phyloP scores from a whole-genome alignment of 2,113 vertebrate genomes.

The Lipotes vexillifer region DNA sequence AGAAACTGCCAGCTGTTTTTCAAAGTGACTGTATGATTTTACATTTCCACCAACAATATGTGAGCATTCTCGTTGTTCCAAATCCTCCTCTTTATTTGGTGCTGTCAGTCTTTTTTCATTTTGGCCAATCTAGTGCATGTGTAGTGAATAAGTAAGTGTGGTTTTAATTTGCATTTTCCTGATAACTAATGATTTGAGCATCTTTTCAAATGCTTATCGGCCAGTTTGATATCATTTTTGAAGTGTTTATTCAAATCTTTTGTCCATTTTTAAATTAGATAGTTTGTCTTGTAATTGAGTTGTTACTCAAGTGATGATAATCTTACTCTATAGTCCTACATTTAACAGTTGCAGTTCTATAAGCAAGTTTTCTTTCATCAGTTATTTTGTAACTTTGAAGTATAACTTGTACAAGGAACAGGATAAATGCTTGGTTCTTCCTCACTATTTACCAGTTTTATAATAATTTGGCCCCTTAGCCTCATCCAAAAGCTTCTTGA shows the following conservation, averaged over 20 bases:
- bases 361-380: background rate
- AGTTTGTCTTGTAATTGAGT: background rate
- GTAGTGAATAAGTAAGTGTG: background rate
- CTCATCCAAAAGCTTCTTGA: background rate
- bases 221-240: background rate
- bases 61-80: background rate
- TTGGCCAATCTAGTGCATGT: background rate
- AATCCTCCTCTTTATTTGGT: background rate
- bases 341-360: background rate
- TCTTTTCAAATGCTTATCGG: background rate
- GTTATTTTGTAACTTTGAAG: background rate
- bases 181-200: background rate
- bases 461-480: background rate
- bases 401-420: background rate
- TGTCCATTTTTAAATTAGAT: background rate
- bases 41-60: background rate
- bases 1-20: background rate
- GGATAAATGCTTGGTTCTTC: background rate
- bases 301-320: background rate
- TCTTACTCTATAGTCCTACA: background rate
- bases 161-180: background rate
- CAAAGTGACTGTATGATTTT: background rate
- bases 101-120: background rate
- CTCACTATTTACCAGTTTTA: background rate
- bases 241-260: background rate